Base-by-base conservation (phyloP, 2,113 vertebrate species). In the Scolopax mira region DNA sequence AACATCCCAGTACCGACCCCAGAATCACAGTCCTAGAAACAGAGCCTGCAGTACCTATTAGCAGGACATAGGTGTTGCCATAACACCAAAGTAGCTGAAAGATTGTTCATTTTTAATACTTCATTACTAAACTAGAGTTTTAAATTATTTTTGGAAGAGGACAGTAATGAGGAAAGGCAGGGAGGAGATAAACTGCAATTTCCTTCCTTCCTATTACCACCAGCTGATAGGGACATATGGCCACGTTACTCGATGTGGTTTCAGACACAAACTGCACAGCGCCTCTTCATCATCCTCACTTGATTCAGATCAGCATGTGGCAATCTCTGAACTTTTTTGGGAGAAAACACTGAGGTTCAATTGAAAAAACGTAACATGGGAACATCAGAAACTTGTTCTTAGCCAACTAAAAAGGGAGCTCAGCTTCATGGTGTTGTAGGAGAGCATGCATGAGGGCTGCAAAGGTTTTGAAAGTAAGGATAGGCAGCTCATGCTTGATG, bases 241-340 rank as follows among this genome's bases (percentile, higher is more conserved):
- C 39, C 25, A 48, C 2, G 0, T 77, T 66, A 46, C 3, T 7
- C 1, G 1, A 52, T 51, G 28, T 72, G 30, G 27, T 78, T 82
- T 82, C 46, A 82, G 24, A 31, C 22, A 41, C 17, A 85, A 74
- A 37, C 23, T 89, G 62, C 49, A 17, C 33, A 31, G 42, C 64
- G 55, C 44, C 30, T 85, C 62, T 4, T 75, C 49, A 17, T 75
- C 69, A 28, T 75, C 73, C 31, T 74, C n/a, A 48, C 30, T 52
- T 70, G 42, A 89, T 65, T 85, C 31, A 42, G 25, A 58, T 75
- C 51, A 77, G 49, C 33, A 55, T 9, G 14, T 55, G 30, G 21
- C 17, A 66, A 37, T 44, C 16, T 71, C 27, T 49, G 30, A 48
- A 64, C 23, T 87, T 64, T 11, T 30, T 13, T 64, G 49, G 22